Conservation (phyloP, 2,113 vertebrate species). For the Paedocypris sp. region DNA sequence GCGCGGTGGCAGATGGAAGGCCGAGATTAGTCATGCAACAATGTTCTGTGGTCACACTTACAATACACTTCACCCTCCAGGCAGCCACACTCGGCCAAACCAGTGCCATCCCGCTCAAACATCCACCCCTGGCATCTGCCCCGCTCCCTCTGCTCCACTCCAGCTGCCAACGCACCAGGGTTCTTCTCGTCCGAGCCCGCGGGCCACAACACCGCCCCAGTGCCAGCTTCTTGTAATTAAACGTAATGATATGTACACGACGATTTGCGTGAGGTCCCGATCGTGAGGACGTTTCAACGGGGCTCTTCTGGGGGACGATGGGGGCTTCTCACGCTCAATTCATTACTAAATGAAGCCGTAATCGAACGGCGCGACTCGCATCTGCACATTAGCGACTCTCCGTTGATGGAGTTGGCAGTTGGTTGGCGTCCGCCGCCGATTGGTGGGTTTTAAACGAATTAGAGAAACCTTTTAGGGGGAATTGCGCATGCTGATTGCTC, state of each 20-base stretch:
- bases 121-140: conserved; percentile 33
- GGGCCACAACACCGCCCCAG: not conserved
- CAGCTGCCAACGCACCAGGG: conserved; percentile 21
- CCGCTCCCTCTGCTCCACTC: conserved; percentile 19
- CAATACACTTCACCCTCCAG: conserved; percentile 32
- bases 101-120: conserved; percentile 12
- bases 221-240: conserved; percentile 37
- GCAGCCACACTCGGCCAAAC: conserved; percentile 21
- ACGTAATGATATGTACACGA: conserved; percentile 32
- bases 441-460: not conserved
- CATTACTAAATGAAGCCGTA: conserved; percentile 26
- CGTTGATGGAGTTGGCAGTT: conserved; percentile 22
- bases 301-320: not conserved
- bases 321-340: conserved; percentile 25
- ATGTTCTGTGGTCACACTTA: conserved; percentile 33
- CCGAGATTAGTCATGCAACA: conserved; percentile 42
- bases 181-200: conserved; percentile 1
- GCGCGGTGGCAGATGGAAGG: conserved; percentile 35
- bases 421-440: not conserved
- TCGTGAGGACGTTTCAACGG: conserved; percentile 1
- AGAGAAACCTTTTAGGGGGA: not conserved
- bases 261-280: not conserved
- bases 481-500: not conserved
- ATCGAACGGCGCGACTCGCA: conserved; percentile 12
- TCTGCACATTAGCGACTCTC: conserved; percentile 8